Evolutionary conservation across 2,888 invertebrate genomes (phyloP).

Genomic region (Lithophane leautieri): DNA sequence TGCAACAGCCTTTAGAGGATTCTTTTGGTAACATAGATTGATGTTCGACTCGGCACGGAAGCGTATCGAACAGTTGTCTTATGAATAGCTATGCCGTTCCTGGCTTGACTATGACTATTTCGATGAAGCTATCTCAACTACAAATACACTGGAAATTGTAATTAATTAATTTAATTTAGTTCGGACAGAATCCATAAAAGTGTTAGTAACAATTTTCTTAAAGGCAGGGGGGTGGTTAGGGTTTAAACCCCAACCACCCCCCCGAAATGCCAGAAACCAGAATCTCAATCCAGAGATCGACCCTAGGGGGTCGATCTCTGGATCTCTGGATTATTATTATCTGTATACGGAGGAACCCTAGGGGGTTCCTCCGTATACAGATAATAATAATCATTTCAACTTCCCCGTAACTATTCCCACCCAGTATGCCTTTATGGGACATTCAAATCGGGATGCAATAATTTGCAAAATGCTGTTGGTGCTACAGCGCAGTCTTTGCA

Average conservation of each 20-base stretch:
- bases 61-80: background rate
- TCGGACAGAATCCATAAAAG: no score
- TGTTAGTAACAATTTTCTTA: no score
- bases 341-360: no score
- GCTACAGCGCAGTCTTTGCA: background rate
- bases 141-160: background rate
- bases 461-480: conserved; percentile 16
- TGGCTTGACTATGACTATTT: background rate
- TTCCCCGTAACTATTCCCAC: background rate
- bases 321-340: no score
- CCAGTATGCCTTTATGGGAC: background rate
- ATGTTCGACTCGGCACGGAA: background rate
- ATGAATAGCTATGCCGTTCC: background rate
- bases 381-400: background rate
- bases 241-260: no score
- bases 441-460: background rate
- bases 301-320: no score
- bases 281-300: no score
- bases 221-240: no score
- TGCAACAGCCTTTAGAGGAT: background rate
- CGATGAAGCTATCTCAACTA: background rate
- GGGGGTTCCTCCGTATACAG: no score
- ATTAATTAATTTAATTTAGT: no score
- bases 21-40: background rate
- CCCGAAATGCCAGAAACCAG: no score